Evolutionary conservation across 1,140 invertebrate genomes (phyloP).

Genomic region (Drosophila tsacasi): DNA sequence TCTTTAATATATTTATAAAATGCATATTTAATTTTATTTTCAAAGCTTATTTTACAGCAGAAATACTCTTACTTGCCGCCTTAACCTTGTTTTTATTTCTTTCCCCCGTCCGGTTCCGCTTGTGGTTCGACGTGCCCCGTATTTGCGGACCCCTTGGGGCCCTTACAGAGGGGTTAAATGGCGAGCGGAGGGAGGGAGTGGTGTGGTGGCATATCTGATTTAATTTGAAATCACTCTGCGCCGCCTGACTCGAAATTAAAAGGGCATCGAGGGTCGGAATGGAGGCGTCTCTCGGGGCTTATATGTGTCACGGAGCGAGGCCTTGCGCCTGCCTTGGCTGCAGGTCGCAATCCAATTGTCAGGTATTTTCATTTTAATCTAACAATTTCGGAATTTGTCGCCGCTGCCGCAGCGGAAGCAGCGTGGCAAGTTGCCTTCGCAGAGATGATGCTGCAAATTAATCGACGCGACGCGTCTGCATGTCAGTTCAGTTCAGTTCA

Average conservation of each 20-base stretch:
- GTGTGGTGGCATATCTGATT: slow-evolving; percentile 63
- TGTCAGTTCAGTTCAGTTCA: slow-evolving; percentile 38
- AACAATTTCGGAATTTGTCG: slow-evolving; percentile 72
- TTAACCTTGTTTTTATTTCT: not conserved
- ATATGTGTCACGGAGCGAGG: slow-evolving; percentile 2
- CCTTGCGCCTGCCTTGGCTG: slow-evolving; percentile 41
- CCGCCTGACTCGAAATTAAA: slow-evolving; percentile 70
- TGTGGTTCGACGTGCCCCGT: slow-evolving; percentile 1
- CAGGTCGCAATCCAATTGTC: slow-evolving; percentile 74
- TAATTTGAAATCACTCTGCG: slow-evolving; percentile 75
- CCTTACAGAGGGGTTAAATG: not conserved
- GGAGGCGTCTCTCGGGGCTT: not conserved
- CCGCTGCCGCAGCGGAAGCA: slow-evolving; percentile 36
- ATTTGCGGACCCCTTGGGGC: slow-evolving; percentile 1
- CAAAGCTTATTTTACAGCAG: not conserved
- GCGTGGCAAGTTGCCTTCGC: slow-evolving; percentile 12
- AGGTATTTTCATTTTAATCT: slow-evolving; percentile 81
- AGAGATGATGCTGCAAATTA: slow-evolving; percentile 58
- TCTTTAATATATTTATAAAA: not conserved
- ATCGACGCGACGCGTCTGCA: slow-evolving; percentile 43
- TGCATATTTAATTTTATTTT: not conserved
- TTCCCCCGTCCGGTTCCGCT: not conserved
- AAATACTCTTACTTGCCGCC: not conserved
- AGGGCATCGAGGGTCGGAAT: not conserved
- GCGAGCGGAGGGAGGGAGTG: not conserved